Base-by-base conservation (phyloP, 2,113 vertebrate species). In the Nanorana parkeri region DNA sequence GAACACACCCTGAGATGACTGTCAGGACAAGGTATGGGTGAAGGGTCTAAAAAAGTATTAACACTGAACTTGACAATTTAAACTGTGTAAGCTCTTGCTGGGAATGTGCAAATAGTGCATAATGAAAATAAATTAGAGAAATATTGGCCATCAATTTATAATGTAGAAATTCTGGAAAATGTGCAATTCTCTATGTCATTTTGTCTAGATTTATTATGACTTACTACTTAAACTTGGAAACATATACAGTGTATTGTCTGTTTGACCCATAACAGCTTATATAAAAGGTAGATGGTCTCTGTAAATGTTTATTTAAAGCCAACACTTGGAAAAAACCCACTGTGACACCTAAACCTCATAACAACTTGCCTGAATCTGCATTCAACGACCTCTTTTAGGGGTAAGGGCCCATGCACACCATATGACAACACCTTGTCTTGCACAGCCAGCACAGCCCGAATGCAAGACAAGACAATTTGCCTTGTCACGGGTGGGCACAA, bases 31-130 rank as follows among this genome's bases (percentile, higher is more conserved):
- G 74, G 60, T 81, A 54, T 23, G 28, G 69, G 79, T 74, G 79
- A 81, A 81, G 69, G 60, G 79, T 81, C 74, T 81, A 74, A 74
- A 81, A n/a, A 28, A 66, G 60, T 56, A 74, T 81, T 74, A 81
- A 52, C 79, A 54, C 55, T 66, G 51, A 65, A 74, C 79, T 74
- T 81, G 79, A 81, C 79, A 81, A 74, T 74, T 55, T 81, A 73
- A 81, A 81, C 21, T 63, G 24, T 72, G 68, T 54, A n/a, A 63
- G 68, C 72, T 81, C 24, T 72, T 20, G 32, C 56, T 64, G 41
- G 28, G 78, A 72, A 63, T 81, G 60, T 55, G 79, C 60, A 81
- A 81, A 81, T 74, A 81, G 23, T 55, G 5, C 26, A 52, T 65
- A 74, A 74, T 81, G 61, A 65, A 81, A 74, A 73, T 81, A 63